These are phyloP conservation scores for Onychomys leucogaster DNA, from an alignment of 2,797 vertebrate genomes.

Conservation along the genomic window DNA sequence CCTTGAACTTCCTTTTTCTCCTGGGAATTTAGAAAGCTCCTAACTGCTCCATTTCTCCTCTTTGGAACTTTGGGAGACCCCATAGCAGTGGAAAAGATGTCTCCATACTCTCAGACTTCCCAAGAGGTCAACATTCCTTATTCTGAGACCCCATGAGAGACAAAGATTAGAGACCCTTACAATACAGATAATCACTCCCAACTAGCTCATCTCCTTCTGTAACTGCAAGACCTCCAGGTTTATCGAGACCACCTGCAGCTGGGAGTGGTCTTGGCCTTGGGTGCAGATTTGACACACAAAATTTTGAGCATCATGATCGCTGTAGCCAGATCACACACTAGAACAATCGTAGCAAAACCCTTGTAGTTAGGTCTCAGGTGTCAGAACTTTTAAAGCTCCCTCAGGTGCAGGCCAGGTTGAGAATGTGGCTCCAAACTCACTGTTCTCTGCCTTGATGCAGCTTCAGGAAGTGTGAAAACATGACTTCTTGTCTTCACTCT, in stretches of 20 bases:
- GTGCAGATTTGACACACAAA: background rate
- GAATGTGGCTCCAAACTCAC: background rate
- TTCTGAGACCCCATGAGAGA: rapidly evolving
- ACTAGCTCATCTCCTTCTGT: background rate
- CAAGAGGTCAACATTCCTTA: too few species aligned
- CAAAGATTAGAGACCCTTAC: background rate
- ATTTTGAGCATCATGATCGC: background rate
- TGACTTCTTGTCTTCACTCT: background rate
- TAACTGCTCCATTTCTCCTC: background rate
- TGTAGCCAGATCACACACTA: background rate
- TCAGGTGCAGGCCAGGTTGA: too few species aligned
- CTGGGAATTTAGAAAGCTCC: background rate
- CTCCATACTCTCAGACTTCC: background rate
- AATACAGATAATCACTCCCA: background rate
- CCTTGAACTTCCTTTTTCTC: background rate
- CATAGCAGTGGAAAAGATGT: rapidly evolving
- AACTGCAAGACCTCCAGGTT: background rate
- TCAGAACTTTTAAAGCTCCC: background rate
- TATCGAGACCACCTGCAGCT: background rate
- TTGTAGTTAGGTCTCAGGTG: background rate
- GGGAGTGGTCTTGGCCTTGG: background rate
- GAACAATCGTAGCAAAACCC: background rate
- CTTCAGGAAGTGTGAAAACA: background rate
- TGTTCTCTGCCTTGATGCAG: background rate
- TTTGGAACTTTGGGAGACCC: background rate